Base-by-base conservation (phyloP, 1,140 invertebrate genomes). In the Drosophila quadrilineata region DNA sequence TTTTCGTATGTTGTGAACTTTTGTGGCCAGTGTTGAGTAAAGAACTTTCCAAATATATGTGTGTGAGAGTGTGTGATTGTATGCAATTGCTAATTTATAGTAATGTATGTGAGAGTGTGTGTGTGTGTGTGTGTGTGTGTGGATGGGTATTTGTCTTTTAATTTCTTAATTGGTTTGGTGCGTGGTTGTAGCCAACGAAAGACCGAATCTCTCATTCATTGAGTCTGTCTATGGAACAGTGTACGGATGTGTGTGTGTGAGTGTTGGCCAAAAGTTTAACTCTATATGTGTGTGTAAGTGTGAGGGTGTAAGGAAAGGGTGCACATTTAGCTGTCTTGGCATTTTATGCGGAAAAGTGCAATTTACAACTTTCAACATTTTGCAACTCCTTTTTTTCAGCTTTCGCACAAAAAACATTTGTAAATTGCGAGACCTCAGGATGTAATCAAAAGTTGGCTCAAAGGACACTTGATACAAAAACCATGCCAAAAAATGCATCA, bases 91-190 rank as follows among this genome's bases (percentile, higher is more conserved):
- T 77, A 84, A 84, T 76, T 82, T 72, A 73, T 52, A 67, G 64
- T 73, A 43, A 50, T 56, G 3, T 19, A 40, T 49, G 28, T 54
- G 43, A 54, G 26, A 45, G 28, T 54, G 53, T 48, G 9, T 65
- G 28, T 40, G 52, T 4, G 6, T 53, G n/a, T 62, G 12, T 35
- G 31, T 40, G 21, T 43, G 26, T 60, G 12, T 50, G 17, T 43
- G 41, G 28, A 12, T 35, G 8, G 31, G 74, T 85, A 85, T 85
- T 75, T 85, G 75, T 69, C 80, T 72, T 85, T 75, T 79, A 85
- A 85, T 85, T 85, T 85, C 80, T 85, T 85, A 85, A 85, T 85
- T 85, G 74, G 79, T 72, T 79, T 52, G 67, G 38, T 65, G 74
- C 66, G 48, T 71, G 58, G 52, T 43, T 28, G 28, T 28, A 48